Evolutionary conservation across 2,888 invertebrate species (phyloP), one percentile per base, ranked within the genome.

Genomic region (Acleris literana): DNA sequence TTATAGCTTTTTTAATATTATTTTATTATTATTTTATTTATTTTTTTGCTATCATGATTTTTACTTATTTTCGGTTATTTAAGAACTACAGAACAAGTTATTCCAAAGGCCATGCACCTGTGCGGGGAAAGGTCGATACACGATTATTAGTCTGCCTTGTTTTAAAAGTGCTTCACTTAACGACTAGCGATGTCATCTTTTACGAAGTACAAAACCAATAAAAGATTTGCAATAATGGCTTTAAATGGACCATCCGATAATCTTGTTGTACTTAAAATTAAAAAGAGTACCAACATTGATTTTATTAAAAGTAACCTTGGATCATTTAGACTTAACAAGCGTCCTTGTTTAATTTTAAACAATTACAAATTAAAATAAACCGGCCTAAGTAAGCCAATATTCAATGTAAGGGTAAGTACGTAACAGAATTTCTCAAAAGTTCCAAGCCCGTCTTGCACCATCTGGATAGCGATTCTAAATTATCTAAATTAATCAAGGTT

Each of bases 221-320:
- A 62, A 56, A 22, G 46, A 18, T 57, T 66, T 46, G 56, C 66
- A 66, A 66, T 66, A 62, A 62, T 66, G 57, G 25, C 57, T 5
- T 61, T 17, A 51, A 61, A 55, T 25, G 54, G 51, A 18, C 44
- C 55, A 22, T 61, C 33, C 60, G 59, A 51, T 33, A 39, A 56
- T 53, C 52, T 61, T 52, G 33, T 66, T 52, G 33, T 51, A 33
- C 48, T 48, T 57, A 56, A 66, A 65, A 33, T 33, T 3, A 9
- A 46, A 49, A 46, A 46, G n/a, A 17, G 22, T 65, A 17, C 51
- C 22, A 16, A 25, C 16, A 39, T 25, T 25, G 17, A 44, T 51
- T 55, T 61, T 61, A 61, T 65, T 22, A 33, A 56, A 56, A 61
- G 44, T 53, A 25, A 16, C 53, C 3, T 51, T n/a, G 55, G 29